Base-by-base conservation (phyloP, 2,113 vertebrate genomes). In the Sander lucioperca region DNA sequence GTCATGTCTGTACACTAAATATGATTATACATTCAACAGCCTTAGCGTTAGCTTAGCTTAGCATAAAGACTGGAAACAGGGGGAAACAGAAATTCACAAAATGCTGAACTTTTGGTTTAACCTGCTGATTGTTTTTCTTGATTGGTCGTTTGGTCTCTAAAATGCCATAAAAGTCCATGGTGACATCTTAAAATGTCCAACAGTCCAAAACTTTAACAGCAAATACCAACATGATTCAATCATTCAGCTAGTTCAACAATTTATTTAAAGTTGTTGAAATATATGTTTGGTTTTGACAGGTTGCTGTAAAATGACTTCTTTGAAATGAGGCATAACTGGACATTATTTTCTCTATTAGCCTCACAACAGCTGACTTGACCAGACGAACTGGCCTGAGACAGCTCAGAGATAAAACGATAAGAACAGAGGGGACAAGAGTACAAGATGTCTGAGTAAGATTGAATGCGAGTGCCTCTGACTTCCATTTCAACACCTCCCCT, bases 361-460 rank as follows among this genome's bases (percentile, higher is more conserved):
- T 82, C 65, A 76, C 54, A 70, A 58, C 77, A 79, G 80, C 89
- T 76, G 82, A 90, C 78, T 43, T 57, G 86, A 72, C 85, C 88
- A 85, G 85, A 92, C 75, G 75, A 82, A 70, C 77, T 79, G 84
- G 77, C 64, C 47, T 13, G 62, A 91, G 85, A 90, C 74, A 64
- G 75, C 54, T 10, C 36, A 67, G 69, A 62, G 80, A 88, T 80
- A 68, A 78, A 80, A 63, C 43, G 59, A 87, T 82, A 84, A 82
- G 83, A 89, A 77, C 82, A 83, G 77, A 59, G 65, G 43, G 74
- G 66, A 90, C 63, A 73, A 74, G 74, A 74, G 69, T 27, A 85
- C 78, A 74, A 77, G 59, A 86, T 74, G 90, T 80, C 73, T 81
- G 54, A 64, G 51, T 4, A 69, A 57, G 78, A 82, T 74, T 76